phyloP scores from a whole-genome alignment of 92 coral and sea anemone genomes.

The Ricordea florida region DNA sequence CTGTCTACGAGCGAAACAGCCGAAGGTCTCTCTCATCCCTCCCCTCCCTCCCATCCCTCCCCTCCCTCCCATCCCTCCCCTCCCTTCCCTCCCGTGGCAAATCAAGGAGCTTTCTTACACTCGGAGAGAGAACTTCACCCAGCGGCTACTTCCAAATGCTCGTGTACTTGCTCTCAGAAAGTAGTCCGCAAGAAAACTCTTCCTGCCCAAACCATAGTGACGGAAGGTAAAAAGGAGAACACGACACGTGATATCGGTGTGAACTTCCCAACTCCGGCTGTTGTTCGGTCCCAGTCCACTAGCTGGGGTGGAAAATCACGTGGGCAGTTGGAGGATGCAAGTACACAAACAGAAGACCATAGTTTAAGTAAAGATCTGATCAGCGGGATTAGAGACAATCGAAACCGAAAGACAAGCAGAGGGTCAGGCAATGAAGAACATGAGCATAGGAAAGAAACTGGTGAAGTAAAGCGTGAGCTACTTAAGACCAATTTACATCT shows the following conservation, averaged over 20 bases:
- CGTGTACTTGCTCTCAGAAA: too few relatives aligned
- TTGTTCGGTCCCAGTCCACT: slow-evolving; percentile 4
- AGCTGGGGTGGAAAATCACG: slow-evolving; percentile 5
- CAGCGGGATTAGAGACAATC: too few relatives aligned
- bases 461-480: neutral
- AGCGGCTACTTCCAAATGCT: too few relatives aligned
- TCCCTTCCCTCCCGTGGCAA: too few relatives aligned
- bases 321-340: slow-evolving; percentile 23
- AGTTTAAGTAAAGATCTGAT: neutral
- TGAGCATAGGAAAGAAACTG: neutral
- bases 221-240: neutral
- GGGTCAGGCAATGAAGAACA: too few relatives aligned
- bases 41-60: too few relatives aligned
- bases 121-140: too few relatives aligned
- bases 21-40: too few relatives aligned
- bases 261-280: slow-evolving; percentile 80
- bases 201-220: neutral
- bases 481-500: neutral
- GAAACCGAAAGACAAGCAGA: too few relatives aligned
- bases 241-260: slow-evolving; percentile 82
- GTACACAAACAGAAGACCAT: slow-evolving; percentile 44
- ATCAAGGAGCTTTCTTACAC: too few relatives aligned
- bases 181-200: too few relatives aligned
- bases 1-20: slow-evolving; percentile 16
- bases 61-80: too few relatives aligned